Percentiles rank a stretch among this genome's conserved stretches.
Conservation (phyloP, 2,888 invertebrate genomes). For the Ganaspis brasiliensis region DNA sequence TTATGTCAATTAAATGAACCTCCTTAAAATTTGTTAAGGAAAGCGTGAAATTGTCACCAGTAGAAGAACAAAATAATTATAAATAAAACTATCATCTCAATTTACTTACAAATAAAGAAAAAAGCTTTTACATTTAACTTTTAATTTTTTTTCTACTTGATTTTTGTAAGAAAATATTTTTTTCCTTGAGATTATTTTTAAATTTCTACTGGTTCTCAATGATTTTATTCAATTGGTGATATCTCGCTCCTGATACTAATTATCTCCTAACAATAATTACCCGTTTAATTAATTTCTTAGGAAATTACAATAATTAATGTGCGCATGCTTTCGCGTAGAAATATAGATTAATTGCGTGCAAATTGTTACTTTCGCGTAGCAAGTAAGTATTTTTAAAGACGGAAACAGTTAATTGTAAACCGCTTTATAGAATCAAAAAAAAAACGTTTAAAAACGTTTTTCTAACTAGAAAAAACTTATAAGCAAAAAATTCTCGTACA, state of each 20-base stretch:
- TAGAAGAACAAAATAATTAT: no score
- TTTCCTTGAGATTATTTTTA: background rate
- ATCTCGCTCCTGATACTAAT: background rate
- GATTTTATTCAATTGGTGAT: background rate
- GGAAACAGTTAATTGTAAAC: constrained; percentile 18
- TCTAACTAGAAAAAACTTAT: no score
- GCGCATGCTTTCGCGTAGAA: constrained; percentile 8
- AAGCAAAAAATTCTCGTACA: no score
- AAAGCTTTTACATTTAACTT: no score
- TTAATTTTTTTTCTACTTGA: no score
- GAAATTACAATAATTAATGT: constrained; percentile 25
- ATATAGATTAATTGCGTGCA: background rate
- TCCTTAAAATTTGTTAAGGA: no score
- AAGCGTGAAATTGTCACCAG: no score
- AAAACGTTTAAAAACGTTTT: background rate
- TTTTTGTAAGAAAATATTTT: no score
- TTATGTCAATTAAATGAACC: no score
- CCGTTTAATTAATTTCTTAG: constrained; percentile 29
- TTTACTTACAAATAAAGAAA: no score
- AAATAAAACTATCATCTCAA: no score
- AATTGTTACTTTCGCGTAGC: background rate
- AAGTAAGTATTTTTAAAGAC: constrained; percentile 26
- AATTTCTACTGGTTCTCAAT: constrained; percentile 16
- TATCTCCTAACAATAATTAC: constrained; percentile 22
- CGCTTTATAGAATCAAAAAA: background rate